Evolutionary conservation across 1,140 invertebrate species (phyloP), one percentile per base, ranked within the genome.

Genomic region (Batillaria attramentaria): DNA sequence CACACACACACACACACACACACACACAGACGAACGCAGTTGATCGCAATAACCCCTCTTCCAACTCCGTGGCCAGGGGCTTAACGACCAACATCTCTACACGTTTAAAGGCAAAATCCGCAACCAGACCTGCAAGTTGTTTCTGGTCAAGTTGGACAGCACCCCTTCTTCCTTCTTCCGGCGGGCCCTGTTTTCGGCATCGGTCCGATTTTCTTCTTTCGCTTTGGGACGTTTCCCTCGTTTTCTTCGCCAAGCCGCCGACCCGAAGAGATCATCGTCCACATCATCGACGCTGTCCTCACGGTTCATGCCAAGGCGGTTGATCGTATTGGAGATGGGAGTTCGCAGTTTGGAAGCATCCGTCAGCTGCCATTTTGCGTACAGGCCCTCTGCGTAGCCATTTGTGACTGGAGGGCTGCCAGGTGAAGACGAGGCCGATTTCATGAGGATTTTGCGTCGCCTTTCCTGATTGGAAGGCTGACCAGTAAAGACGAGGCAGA

Each of bases 211-310:
- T 41, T 60, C 73, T 28, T 37, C 18, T 24, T 18, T 5, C 0
- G 16, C 24, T 57, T 42, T 75, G 10, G n/a, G 43, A 24, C 72
- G 46, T 24, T 20, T 42, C 13, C 73, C 54, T 8, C 57, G 54
- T 18, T 75, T 75, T 42, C 42, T 75, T 28, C 37, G 43, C 73
- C 73, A 75, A 13, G 73, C 73, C 10, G 57, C 73, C 3, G 73
- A 75, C 10, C 73, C 73, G 73, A 75, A 75, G 28, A 75, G 20
- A 37, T 75, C 73, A n/a, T 62, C 73, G 37, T 75, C 73, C 3
- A 42, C 54, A 2, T 39, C 13, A n/a, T 62, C 35, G 31, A 8
- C 54, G n/a, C n/a, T 8, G 57, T 31, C 33, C 57, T 62, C 33
- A 31, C n/a, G 57, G 24, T 31, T 62, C n/a, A 10, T 8, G 1